phyloP scores from a whole-genome alignment of 2,113 vertebrate species.

The Corydoras maculifer region DNA sequence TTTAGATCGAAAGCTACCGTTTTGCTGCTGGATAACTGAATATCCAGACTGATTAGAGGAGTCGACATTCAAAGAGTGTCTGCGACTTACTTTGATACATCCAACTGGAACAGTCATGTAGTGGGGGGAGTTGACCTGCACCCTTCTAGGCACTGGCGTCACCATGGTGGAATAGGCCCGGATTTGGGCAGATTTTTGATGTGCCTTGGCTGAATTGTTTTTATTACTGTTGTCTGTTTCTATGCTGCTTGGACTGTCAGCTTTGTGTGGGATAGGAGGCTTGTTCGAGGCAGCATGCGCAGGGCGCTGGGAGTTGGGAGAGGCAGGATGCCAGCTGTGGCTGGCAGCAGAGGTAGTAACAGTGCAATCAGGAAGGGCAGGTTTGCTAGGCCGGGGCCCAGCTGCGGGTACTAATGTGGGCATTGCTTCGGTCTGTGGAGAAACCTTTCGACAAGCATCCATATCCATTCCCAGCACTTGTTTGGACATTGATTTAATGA shows the following conservation, averaged over 20 bases:
- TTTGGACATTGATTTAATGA: constrained; percentile 84
- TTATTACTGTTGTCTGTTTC: constrained; percentile 87
- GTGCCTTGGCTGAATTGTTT: constrained; percentile 85
- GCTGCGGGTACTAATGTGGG: constrained; percentile 35
- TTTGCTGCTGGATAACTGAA: constrained; percentile 54
- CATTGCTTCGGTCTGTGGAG: constrained; percentile 43
- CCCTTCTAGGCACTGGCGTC: constrained; percentile 69
- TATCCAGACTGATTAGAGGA: constrained; percentile 61
- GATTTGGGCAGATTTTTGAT: constrained; percentile 42
- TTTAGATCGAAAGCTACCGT: constrained; percentile 72
- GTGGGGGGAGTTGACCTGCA: constrained; percentile 70
- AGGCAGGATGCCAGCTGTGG: constrained; percentile 80
- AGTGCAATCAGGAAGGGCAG: constrained; percentile 75
- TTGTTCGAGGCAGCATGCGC: constrained; percentile 74
- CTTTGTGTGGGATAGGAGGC: constrained; percentile 54
- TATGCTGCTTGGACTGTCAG: constrained; percentile 61
- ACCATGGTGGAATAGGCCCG: constrained; percentile 56
- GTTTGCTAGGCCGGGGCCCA: constrained; percentile 54
- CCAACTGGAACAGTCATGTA: constrained; percentile 87
- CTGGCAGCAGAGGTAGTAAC: constrained; percentile 82
- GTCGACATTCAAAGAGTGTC: constrained; percentile 79
- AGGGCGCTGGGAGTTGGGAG: constrained; percentile 74
- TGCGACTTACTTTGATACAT: constrained; percentile 69
- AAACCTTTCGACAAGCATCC: constrained; percentile 69
- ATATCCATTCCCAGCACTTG: constrained; percentile 82